Conservation (phyloP, 2,113 vertebrate species). For the Clarias magur region DNA sequence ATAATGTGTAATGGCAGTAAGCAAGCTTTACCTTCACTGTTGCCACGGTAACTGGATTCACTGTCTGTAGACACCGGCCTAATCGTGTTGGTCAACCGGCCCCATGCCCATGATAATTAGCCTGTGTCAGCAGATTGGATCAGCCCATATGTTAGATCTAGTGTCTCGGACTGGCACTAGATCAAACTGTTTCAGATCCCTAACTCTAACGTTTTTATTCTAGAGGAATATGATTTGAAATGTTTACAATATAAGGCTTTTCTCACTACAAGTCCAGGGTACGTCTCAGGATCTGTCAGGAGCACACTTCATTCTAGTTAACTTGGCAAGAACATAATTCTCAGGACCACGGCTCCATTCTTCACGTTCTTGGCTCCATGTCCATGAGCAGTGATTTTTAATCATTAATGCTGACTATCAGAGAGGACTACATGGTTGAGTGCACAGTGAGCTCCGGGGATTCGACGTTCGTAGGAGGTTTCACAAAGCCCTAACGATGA, state of each 20-base stretch:
- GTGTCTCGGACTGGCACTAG: neutral
- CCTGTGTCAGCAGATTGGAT: neutral
- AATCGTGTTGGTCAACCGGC: neutral
- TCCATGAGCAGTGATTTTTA: slow-evolving; percentile 17
- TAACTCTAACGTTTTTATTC: neutral
- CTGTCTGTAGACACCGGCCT: neutral
- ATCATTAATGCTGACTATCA: slow-evolving; percentile 22
- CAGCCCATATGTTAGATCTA: neutral
- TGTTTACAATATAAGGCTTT: neutral
- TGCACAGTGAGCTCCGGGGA: slow-evolving; percentile 7
- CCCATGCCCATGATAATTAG: neutral
- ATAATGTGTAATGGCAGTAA: neutral
- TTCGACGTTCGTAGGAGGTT: slow-evolving; percentile 1
- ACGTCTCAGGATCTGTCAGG: neutral
- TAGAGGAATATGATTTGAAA: neutral
- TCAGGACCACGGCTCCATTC: neutral
- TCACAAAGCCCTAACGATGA: slow-evolving; percentile 37
- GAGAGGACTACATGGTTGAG: slow-evolving; percentile 19
- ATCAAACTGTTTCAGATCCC: neutral
- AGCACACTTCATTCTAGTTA: neutral
- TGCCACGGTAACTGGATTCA: too few relatives aligned
- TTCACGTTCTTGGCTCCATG: slow-evolving; percentile 18
- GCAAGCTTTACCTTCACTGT: neutral
- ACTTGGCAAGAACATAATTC: slow-evolving; percentile 7
- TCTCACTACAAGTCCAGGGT: neutral